These are phyloP conservation scores for Microplitis mediator DNA, from an alignment of 1,140 invertebrate species.

Conservation along the genomic window DNA sequence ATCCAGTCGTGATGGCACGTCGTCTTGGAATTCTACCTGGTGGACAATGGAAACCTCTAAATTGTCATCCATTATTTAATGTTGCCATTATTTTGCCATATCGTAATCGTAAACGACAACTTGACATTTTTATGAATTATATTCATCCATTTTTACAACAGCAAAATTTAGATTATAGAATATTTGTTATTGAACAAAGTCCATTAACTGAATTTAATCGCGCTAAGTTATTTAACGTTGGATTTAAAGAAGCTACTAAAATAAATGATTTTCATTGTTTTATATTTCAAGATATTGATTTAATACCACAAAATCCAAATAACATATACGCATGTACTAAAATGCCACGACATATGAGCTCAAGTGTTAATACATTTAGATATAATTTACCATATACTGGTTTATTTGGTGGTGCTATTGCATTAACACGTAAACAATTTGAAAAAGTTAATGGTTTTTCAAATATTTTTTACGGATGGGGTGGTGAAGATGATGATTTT, in stretches of 20 bases:
- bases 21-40: conserved; percentile 60
- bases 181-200: conserved; percentile 91
- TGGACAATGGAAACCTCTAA: conserved; percentile 74
- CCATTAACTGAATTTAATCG: conserved; percentile 84
- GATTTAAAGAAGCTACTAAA: conserved; percentile 76
- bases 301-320: conserved; percentile 85
- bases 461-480: conserved; percentile 88
- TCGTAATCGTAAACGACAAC: conserved; percentile 80
- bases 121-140: conserved; percentile 81
- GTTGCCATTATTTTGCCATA: conserved; percentile 90
- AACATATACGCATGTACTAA: conserved; percentile 92
- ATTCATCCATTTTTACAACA: conserved; percentile 89
- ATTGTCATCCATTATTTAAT: conserved; percentile 77
- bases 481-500: conserved; percentile 91
- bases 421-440: conserved; percentile 75
- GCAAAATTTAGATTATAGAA: conserved; percentile 85
- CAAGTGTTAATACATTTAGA: conserved; percentile 87
- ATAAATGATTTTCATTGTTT: conserved; percentile 83
- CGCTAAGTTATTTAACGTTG: conserved; percentile 92
- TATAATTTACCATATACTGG: conserved; percentile 78
- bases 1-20: conserved; percentile 45
- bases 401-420: conserved; percentile 79
- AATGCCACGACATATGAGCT: conserved; percentile 89
- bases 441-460: conserved; percentile 89
- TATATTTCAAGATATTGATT: conserved; percentile 94